These are phyloP conservation scores for Atherinomorus stipes DNA, from an alignment of 2,113 vertebrate species.

Conservation along the genomic window DNA sequence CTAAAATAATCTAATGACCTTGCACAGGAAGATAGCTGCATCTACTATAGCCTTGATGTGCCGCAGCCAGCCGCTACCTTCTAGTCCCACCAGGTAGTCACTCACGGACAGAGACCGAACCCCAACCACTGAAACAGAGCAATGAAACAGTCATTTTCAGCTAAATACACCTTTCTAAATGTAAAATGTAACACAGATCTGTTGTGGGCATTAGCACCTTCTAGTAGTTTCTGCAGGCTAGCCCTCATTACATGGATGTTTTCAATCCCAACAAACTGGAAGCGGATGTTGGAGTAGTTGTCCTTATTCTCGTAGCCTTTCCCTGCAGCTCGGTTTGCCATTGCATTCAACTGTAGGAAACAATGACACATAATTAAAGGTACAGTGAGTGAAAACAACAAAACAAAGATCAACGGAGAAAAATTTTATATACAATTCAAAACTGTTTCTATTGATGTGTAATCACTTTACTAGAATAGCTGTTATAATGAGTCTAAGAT, in stretches of 20 bases:
- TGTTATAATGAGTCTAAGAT: too few species aligned
- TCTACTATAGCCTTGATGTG: constrained; percentile 95
- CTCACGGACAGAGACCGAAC: constrained; percentile 89
- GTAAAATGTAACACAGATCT: not conserved
- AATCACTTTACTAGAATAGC: too few species aligned
- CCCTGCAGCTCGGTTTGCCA: constrained; percentile 97
- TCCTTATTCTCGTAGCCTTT: constrained; percentile 99
- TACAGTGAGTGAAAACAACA: too few species aligned
- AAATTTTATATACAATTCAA: too few species aligned
- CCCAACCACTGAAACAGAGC: constrained; percentile 84
- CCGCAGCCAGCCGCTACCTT: constrained; percentile 94
- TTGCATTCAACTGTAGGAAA: constrained; percentile 89
- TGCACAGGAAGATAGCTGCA: constrained; percentile 92
- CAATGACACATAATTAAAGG: not conserved
- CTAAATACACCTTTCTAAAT: not conserved
- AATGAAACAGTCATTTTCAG: not conserved
- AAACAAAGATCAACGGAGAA: too few species aligned
- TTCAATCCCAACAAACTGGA: constrained; percentile 99
- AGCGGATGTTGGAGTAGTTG: constrained; percentile 99
- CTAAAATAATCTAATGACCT: constrained; percentile 79
- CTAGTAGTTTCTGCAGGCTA: constrained; percentile 94
- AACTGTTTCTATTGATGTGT: too few species aligned
- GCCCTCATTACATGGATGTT: constrained; percentile 98
- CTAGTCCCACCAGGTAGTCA: constrained; percentile 92
- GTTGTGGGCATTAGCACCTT: constrained; percentile 83